Conservation (phyloP, 1,140 invertebrate genomes). For the Drosophila repletoides region DNA sequence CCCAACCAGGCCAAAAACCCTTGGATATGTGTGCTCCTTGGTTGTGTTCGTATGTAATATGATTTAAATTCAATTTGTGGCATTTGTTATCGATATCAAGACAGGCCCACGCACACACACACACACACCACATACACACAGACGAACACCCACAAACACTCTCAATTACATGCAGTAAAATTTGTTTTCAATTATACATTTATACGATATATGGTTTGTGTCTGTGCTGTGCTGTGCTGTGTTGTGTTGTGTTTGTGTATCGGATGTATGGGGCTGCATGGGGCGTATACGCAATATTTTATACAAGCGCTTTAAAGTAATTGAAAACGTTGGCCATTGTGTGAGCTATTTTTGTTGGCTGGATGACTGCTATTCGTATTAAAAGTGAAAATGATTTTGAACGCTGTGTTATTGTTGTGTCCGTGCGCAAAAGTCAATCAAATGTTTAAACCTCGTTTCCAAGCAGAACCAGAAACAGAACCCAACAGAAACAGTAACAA, state of each 20-base stretch:
- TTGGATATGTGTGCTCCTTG: conserved; percentile 14
- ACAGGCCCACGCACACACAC: conserved; percentile 28
- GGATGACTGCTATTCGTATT: conserved; percentile 26
- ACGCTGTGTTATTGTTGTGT: conserved; percentile 19
- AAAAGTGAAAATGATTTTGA: conserved; percentile 39
- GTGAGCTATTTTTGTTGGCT: conserved; percentile 1
- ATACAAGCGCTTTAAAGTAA: conserved; percentile 60
- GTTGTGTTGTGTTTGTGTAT: conserved; percentile 10
- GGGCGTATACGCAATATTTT: conserved; percentile 73
- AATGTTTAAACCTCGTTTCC: conserved; percentile 39
- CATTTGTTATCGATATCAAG: conserved; percentile 78
- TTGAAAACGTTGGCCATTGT: conserved; percentile 23
- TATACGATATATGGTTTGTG: conserved; percentile 47
- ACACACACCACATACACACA: conserved; percentile 43
- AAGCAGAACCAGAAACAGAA: too few relatives aligned
- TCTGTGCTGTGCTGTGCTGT: too few relatives aligned
- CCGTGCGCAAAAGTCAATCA: conserved; percentile 41
- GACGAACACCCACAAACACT: conserved; percentile 44
- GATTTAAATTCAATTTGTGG: conserved; percentile 79
- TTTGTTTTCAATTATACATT: conserved; percentile 75
- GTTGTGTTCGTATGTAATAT: conserved; percentile 59
- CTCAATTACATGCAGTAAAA: conserved; percentile 74
- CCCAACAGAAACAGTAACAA: too few relatives aligned
- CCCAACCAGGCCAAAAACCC: conserved; percentile 4
- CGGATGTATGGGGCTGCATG: conserved; percentile 25